Evolutionary conservation across 2,113 vertebrate species (phyloP), one percentile per base, ranked within the genome.

Genomic region (Pavo muticus): DNA sequence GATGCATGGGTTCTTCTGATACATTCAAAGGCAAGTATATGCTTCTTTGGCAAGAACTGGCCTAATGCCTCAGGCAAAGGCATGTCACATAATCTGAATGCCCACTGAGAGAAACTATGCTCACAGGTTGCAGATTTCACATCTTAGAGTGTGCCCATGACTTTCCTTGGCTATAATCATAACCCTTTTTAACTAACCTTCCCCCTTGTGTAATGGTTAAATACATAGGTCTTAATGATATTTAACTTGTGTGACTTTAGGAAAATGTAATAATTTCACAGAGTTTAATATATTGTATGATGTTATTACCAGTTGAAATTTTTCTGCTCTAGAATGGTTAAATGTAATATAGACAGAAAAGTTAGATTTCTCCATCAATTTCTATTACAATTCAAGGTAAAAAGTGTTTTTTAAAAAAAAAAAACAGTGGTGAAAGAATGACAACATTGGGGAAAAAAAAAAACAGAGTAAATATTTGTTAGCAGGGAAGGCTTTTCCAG

Each of bases 11-110:
- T 40, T 81, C 74, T 84, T 39, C 61, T 72, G 59, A 7, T 21
- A 35, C 0, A 1, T 54, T 52, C 69, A 14, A 50, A 52, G 52
- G 18, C 7, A 63, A 32, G 40, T 0, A 0, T 16, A 16, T 1
- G 1, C n/a, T 74, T 35, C 61, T 63, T 63, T 18, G 37, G 40
- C 32, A n/a, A 52, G 45, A 16, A 2, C 6, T 91, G 37, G 21
- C 56, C 63, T 47, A 30, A 63, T 30, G n/a, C 19, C 6, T 0
- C 16, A 9, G 6, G 15, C 39, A 56, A 59, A 71, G 24, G 56
- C 25, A 37, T 10, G 4, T 54, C 71, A 35, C 7, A 5, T n/a
- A 30, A 5, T 14, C 1, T 4, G 47, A 47, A 32, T 47, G 40
- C n/a, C 32, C 25, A 4, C 14, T 75, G 75, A 21, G 63, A 37